Evolutionary conservation across 2,797 vertebrate genomes (phyloP).

Genomic region (Macropus fuliginosus): DNA sequence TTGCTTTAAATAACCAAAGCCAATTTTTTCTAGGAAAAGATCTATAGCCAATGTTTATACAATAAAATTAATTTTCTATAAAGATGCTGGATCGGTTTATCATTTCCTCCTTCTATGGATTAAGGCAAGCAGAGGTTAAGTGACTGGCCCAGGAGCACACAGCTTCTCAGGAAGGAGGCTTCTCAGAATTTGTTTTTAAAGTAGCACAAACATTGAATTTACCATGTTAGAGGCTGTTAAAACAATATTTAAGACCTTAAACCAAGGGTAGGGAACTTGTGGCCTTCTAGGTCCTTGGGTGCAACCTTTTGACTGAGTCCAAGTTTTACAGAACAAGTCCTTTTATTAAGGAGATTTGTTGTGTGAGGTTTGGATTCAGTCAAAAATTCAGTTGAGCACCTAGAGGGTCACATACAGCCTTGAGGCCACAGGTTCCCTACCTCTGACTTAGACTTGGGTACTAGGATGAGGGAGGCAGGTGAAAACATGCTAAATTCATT

Average conservation of each 20-base stretch:
- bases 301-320: too few species aligned
- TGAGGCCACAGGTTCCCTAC: too few species aligned
- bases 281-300: too few species aligned
- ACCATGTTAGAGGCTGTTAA: background rate
- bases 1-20: background rate
- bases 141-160: too few species aligned
- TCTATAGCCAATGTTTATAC: background rate
- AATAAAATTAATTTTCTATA: background rate
- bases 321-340: too few species aligned
- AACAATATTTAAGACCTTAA: background rate
- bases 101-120: too few species aligned
- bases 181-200: slow-evolving; percentile 12
- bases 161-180: background rate
- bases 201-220: slow-evolving; percentile 32
- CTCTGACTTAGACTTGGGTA: background rate
- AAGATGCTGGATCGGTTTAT: too few species aligned
- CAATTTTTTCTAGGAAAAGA: background rate
- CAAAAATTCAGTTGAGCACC: too few species aligned
- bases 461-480: background rate
- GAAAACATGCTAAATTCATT: background rate
- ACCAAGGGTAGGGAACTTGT: background rate
- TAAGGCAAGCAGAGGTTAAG: too few species aligned
- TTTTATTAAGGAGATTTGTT: too few species aligned
- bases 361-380: too few species aligned
- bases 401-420: too few species aligned